A percentile compares a stretch with the other conserved stretches of the same genome.
Conservation (phyloP, 2,888 invertebrate species). For the Drosophila tripunctata region DNA sequence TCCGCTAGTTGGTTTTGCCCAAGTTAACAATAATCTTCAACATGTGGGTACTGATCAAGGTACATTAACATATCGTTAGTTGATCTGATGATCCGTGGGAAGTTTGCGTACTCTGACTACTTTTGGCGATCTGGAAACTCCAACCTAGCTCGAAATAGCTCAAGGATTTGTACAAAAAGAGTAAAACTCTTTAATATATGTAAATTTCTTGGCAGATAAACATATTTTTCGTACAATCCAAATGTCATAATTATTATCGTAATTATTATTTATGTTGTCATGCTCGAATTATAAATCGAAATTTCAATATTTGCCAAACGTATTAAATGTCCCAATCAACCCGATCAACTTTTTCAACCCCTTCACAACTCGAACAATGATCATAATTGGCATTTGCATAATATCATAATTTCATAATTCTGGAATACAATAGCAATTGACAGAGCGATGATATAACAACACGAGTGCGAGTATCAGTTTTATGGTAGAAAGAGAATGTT, state of each 20-base stretch:
- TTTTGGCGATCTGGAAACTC: constrained; percentile 63
- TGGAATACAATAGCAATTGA: constrained; percentile 52
- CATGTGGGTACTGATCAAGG: constrained; percentile 59
- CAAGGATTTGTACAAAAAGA: constrained; percentile 13
- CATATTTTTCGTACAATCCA: constrained; percentile 20
- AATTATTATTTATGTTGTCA: constrained; percentile 82
- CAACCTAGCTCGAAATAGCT: constrained; percentile 16
- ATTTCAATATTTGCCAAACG: constrained; percentile 56
- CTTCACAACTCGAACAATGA: constrained; percentile 42
- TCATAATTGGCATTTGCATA: constrained; percentile 70
- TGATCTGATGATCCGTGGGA: constrained; percentile 63
- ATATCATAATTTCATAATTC: constrained; percentile 78
- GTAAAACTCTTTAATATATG: constrained; percentile 42
- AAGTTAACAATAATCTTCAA: constrained; percentile 64
- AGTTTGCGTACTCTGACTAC: constrained; percentile 32
- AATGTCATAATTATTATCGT: constrained; percentile 75
- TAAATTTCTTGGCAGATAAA: constrained; percentile 35
- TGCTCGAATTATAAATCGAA: constrained; percentile 58
- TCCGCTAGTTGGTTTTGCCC: constrained; percentile 72
- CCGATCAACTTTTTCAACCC: constrained; percentile 39
- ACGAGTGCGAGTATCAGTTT: constrained; percentile 2
- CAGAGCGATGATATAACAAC: constrained; percentile 29
- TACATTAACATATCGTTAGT: constrained; percentile 74
- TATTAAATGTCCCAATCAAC: constrained; percentile 49
- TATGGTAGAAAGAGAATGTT: constrained; percentile 17